Base-by-base conservation (phyloP, 1,140 invertebrate species). In the Lepidurus packardi region DNA sequence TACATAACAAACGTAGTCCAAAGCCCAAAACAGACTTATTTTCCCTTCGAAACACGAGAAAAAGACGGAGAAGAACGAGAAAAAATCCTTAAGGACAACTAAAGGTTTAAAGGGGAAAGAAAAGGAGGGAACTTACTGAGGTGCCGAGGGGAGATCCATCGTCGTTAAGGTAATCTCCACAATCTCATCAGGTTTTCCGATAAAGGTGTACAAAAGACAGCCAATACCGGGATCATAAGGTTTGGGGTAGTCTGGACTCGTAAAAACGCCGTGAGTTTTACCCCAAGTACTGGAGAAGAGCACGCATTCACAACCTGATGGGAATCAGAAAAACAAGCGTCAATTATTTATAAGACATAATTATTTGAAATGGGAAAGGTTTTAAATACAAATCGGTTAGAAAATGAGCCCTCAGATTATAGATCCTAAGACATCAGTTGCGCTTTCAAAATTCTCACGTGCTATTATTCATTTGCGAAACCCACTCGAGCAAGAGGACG, bases 191-290 rank as follows among this genome's bases (percentile, higher is more conserved):
- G 73, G 44, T 43, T 47, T 41, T 41, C 45, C 76, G 16, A 77
- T 78, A 73, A 80, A 80, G 10, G 79, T 80, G 25, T 80, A 80
- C 25, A 80, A 73, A 43, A 80, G 53, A 73, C 79, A 80, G 1
- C 76, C 76, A 16, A 80, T 53, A 11, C 45, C 45, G 10, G 75
- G 79, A 21, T 78, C 73, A 74, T 80, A 80, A n/a, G 79, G 76
- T 73, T 80, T 77, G 44, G 79, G 79, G 73, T 77, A 80, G 74
- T 80, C 79, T 10, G 79, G 79, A 78, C 79, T 80, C 45, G 65
- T 76, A 74, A 80, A 80, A 43, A 77, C 74, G 16, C 79, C 79
- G 44, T 41, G 47, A 41, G 79, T 73, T 43, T 80, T 76, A 7
- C 76, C 79, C n/a, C 43, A 80, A 6, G 79, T 80, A 73, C 53